Evolutionary conservation across 2,113 vertebrate species (phyloP), one percentile per base, ranked within the genome.

Genomic region (Irena cyanogastra): DNA sequence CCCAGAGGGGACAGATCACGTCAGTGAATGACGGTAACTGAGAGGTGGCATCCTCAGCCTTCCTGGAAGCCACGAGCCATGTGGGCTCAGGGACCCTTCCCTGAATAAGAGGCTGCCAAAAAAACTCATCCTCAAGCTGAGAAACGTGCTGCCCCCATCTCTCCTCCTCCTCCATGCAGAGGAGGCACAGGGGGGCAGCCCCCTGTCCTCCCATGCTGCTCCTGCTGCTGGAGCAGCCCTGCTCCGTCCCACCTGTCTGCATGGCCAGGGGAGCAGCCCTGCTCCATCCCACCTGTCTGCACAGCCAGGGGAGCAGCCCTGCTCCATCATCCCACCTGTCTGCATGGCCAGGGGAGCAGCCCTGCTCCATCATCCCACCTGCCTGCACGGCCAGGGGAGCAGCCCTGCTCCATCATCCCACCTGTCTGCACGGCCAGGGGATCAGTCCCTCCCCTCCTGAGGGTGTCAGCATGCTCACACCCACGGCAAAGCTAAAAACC

Each of bases 191-290:
- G 23, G 44, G 14, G 28, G 44, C 85, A 66, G 39, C 8, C 7
- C 83, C 44, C 13, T 13, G 33, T 39, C 61, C 53, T 54, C 71
- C 68, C 82, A 68, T 18, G 0, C 5, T 33, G 10, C 31, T 37
- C 33, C 16, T 1, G 0, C n/a, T 60, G 47, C 52, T 54, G 47
- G 44, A 88, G 71, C 19, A 0, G 41, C 52, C 3, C 22, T 1
- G 13, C 47, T 83, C 42, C 72, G 41, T 78, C 69, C 52, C 78
- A 59, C 39, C 44, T 27, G 20, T 44, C 76, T 49, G 44, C 4
- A 0, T 0, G 7, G 44, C 69, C 74, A 65, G 31, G 23, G 54
- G n/a, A n/a, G n/a, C n/a, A n/a, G n/a, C n/a, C n/a, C n/a, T n/a
- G n/a, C n/a, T n/a, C n/a, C n/a, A n/a, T n/a, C n/a, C n/a, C n/a